Conservation (phyloP, 2,888 invertebrate species). For the Coronaproctus castanopsis region DNA sequence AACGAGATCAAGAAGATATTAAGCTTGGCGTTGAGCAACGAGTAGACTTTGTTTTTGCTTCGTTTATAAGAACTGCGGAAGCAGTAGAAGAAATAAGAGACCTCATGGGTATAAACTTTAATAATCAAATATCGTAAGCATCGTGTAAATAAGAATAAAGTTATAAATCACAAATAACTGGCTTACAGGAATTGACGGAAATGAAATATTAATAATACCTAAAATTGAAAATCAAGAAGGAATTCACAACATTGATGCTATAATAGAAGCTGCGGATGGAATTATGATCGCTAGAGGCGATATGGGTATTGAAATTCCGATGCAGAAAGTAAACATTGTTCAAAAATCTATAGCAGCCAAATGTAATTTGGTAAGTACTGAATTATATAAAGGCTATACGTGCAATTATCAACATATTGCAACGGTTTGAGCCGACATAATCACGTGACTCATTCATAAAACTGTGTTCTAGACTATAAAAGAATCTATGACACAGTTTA, state of each 20-base stretch:
- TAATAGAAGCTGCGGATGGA: constrained; percentile 6
- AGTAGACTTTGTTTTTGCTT: constrained; percentile 2
- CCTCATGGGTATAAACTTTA: neutral
- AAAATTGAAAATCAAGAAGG: constrained; percentile 8
- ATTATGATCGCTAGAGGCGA: constrained; percentile 8
- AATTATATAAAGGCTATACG: no score
- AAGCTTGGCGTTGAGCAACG: neutral
- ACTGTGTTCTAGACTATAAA: no score
- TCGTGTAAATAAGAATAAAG: constrained; percentile 43
- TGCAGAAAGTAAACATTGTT: constrained; percentile 4
- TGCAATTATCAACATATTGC: no score
- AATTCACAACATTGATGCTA: neutral
- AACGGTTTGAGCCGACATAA: no score
- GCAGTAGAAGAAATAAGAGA: neutral
- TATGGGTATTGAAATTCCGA: constrained; percentile 6
- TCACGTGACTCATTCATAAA: no score
- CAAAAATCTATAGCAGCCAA: constrained; percentile 5
- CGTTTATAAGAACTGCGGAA: neutral
- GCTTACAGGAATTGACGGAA: constrained; percentile 77
- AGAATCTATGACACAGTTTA: no score
- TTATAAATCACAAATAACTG: constrained; percentile 80
- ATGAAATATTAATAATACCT: constrained; percentile 3
- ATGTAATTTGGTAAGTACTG: constrained; percentile 4
- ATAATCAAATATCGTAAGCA: neutral
- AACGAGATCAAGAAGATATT: constrained; percentile 1